Conservation (phyloP, 2,797 vertebrate species). For the Pseudopleuronectes americanus region DNA sequence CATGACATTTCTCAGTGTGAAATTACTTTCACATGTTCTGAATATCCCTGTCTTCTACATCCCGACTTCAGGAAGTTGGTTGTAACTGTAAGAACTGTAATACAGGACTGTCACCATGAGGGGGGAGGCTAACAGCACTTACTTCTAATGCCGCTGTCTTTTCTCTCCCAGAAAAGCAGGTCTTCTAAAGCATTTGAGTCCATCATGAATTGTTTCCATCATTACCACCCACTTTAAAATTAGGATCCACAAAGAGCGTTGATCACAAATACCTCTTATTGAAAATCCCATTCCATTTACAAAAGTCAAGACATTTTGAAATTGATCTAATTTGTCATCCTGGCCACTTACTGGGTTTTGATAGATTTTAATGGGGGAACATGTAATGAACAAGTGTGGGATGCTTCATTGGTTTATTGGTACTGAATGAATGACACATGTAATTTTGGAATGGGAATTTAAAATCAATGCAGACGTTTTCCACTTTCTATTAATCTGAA, state of each 20-base stretch:
- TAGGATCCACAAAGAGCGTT: neutral
- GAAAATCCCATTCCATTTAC: neutral
- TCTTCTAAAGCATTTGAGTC: neutral
- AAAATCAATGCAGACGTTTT: conserved; percentile 16
- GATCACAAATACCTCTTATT: neutral
- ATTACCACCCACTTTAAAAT: neutral
- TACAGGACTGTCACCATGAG: conserved; percentile 37
- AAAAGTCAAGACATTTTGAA: too few relatives aligned
- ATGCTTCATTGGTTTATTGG: conserved; percentile 6
- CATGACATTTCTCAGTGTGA: neutral
- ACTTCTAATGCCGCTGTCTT: neutral
- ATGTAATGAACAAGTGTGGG: conserved; percentile 40
- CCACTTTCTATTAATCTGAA: conserved; percentile 6
- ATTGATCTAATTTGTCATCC: conserved; percentile 6
- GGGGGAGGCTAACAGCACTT: conserved; percentile 34
- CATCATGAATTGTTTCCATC: neutral
- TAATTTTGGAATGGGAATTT: neutral
- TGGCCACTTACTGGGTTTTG: conserved; percentile 1
- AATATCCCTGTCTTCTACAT: neutral
- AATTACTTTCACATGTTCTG: neutral
- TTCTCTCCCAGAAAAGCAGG: neutral
- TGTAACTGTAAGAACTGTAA: conserved; percentile 66
- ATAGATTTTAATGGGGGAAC: neutral
- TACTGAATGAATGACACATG: conserved; percentile 23
- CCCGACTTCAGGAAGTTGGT: neutral